Base-by-base conservation (phyloP, 2,113 vertebrate genomes). In the Labeo catla region DNA sequence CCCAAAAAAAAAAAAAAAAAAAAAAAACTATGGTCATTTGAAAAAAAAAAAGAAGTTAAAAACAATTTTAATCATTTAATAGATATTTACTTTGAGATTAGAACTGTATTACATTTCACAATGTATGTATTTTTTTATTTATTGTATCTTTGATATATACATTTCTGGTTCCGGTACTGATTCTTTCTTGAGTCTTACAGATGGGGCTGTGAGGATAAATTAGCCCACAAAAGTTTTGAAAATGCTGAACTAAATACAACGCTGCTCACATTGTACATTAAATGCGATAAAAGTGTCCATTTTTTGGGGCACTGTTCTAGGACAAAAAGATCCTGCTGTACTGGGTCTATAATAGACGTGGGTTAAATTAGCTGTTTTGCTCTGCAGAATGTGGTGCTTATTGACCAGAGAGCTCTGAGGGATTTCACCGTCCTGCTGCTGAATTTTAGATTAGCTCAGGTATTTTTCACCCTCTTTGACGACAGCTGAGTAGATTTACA, bases 401-500 rank as follows among this genome's bases (percentile, higher is more conserved):
- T 73, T 86, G 81, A 73, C 66, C n/a, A 80, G 45, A 86, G 76
- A 68, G 85, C 79, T 85, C 10, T 11, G n/a, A 86, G 54, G 47
- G 79, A 59, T 76, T 86, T 80, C 59, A 59, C 13, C 61, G 63
- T 82, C 83, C 73, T 84, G 87, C 50, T 78, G 78, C 72, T 36
- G 76, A 10, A 59, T 54, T 90, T 91, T 84, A 79, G 78, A 89
- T 45, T 66, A 81, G 83, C 85, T 78, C 85, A 87, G 74, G 9
- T 88, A 65, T 65, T 73, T 61, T 66, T 68, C 61, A 59, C 36
- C 43, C 47, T 50, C 81, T 79, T 45, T 85, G 85, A 85, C 83
- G 63, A 82, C 73, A 81, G 28, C 77, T 11, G 84, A 83, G 72
- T 87, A 84, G 83, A 87, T 87, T 90, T 89, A 87, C 84, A 63